These are phyloP conservation scores for Callionymus lyra DNA, from an alignment of 2,113 vertebrate species.

Conservation along the genomic window DNA sequence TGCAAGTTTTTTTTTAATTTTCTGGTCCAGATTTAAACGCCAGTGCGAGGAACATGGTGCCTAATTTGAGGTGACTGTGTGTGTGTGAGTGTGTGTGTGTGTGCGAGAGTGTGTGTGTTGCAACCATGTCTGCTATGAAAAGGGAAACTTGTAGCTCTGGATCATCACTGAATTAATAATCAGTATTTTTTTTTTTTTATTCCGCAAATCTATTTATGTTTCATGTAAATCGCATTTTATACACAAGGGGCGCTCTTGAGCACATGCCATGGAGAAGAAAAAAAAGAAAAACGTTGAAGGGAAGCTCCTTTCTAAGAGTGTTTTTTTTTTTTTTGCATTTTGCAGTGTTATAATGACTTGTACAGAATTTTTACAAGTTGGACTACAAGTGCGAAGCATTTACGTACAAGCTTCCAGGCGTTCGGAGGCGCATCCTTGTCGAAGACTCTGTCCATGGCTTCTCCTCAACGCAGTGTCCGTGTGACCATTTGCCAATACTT, in stretches of 20 bases:
- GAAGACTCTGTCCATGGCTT: conserved; percentile 32
- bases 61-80: conserved; percentile 18
- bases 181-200: conserved; percentile 52
- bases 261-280: neutral
- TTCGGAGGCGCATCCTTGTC: conserved; percentile 8
- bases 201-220: conserved; percentile 11
- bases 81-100: conserved; percentile 2
- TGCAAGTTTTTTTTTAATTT: conserved; percentile 32
- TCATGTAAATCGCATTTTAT: conserved; percentile 53
- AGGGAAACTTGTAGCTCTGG: conserved; percentile 39
- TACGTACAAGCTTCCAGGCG: neutral
- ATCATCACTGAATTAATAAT: conserved; percentile 36
- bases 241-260: conserved; percentile 49
- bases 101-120: conserved; percentile 1
- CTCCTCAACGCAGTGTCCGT: conserved; percentile 49
- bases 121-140: conserved; percentile 29
- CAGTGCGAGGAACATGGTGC: conserved; percentile 4
- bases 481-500: conserved; percentile 68
- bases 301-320: conserved; percentile 11
- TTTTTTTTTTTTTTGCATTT: conserved; percentile 36
- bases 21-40: neutral
- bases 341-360: conserved; percentile 51
- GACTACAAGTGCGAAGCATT: too few relatives aligned
- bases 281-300: conserved; percentile 17
- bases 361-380: conserved; percentile 47